Conservation (phyloP, 2,797 vertebrate genomes). For the Mormyrops attenuatus region DNA sequence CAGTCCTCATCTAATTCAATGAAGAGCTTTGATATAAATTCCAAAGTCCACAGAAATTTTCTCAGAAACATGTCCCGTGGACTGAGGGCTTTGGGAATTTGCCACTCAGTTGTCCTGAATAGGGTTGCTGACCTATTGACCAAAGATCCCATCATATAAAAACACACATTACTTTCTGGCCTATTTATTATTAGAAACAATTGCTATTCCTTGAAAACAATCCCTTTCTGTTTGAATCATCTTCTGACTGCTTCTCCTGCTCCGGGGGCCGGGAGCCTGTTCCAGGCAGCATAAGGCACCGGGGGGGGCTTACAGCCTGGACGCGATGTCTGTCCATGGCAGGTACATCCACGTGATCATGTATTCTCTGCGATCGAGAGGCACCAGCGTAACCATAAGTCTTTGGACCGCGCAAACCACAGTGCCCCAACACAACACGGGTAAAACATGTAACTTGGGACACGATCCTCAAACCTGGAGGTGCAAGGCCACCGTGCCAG, state of each 20-base stretch:
- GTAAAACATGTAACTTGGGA: background rate
- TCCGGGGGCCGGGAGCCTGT: background rate
- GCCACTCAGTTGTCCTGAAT: background rate
- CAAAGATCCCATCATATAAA: background rate
- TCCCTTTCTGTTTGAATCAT: background rate
- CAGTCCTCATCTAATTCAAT: background rate
- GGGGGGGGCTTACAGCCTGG: background rate
- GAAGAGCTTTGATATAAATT: background rate
- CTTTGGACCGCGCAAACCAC: background rate
- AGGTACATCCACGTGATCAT: background rate
- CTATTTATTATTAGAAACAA: background rate
- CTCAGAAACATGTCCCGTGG: background rate
- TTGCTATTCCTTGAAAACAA: background rate
- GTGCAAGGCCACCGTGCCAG: background rate
- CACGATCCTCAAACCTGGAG: background rate
- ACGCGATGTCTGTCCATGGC: background rate
- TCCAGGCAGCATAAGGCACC: background rate
- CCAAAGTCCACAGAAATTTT: background rate
- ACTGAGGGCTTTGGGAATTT: background rate
- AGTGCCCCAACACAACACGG: background rate
- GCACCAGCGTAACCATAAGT: background rate
- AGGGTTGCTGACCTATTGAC: background rate
- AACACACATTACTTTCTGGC: background rate
- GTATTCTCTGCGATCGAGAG: background rate
- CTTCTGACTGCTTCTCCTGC: background rate